phyloP scores from a whole-genome alignment of 2,888 invertebrate genomes.

The Ommatoiulus sabulosus region DNA sequence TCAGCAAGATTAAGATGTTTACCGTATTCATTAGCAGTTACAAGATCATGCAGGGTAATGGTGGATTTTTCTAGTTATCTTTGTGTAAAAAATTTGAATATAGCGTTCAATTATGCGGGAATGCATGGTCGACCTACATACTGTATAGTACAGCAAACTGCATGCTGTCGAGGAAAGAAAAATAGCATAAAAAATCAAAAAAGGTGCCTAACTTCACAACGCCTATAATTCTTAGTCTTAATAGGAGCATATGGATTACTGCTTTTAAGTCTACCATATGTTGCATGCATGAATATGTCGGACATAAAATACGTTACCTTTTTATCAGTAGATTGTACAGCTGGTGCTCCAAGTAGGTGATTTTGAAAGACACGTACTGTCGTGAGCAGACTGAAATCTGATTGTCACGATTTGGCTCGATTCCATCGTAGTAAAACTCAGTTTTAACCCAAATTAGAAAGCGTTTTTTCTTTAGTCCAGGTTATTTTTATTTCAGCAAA shows the following conservation, averaged over 20 bases:
- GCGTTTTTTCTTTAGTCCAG: background rate
- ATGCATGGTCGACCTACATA: slow-evolving; percentile 17
- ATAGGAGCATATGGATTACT: background rate
- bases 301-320: no score
- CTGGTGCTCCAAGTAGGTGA: no score
- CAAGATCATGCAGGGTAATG: slow-evolving; percentile 17
- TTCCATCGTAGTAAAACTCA: background rate
- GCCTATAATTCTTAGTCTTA: background rate
- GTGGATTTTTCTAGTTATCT: background rate
- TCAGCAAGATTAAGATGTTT: background rate
- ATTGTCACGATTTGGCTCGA: background rate
- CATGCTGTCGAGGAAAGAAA: no score
- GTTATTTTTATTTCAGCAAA: slow-evolving; percentile 16
- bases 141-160: background rate
- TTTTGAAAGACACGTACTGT: no score
- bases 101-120: no score
- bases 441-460: slow-evolving; percentile 21
- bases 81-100: no score
- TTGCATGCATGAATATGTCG: background rate
- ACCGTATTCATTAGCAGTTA: slow-evolving; percentile 4
- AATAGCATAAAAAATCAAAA: no score
- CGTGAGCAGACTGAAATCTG: background rate
- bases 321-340: no score
- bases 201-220: no score
- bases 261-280: background rate